Conservation (phyloP, 2,888 invertebrate genomes). For the Palloptera scutellata region DNA sequence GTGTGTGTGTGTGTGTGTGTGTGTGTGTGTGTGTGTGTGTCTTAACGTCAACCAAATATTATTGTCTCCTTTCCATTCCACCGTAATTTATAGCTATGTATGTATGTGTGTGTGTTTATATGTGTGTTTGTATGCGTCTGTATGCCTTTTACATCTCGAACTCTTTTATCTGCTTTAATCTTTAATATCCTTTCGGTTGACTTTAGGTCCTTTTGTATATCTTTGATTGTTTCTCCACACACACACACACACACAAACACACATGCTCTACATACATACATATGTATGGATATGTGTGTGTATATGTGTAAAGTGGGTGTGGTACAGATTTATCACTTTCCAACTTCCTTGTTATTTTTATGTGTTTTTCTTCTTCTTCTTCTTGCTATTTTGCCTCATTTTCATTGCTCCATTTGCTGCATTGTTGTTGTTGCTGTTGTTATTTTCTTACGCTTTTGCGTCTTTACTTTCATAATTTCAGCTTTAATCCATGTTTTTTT, state of each 20-base stretch:
- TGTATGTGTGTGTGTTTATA: slow-evolving; percentile 17
- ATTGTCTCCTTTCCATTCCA: slow-evolving; percentile 34
- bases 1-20: too few relatives aligned
- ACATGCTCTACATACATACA: background rate
- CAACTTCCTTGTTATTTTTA: slow-evolving; percentile 39
- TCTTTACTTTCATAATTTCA: slow-evolving; percentile 10
- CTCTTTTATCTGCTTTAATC: slow-evolving; percentile 20
- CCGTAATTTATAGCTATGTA: slow-evolving; percentile 28
- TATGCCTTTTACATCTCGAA: too few relatives aligned
- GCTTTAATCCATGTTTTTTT: slow-evolving; percentile 13
- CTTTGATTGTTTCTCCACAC: slow-evolving; percentile 23
- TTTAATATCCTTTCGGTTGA: slow-evolving; percentile 41
- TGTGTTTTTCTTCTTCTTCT: slow-evolving; percentile 17
- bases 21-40: too few relatives aligned
- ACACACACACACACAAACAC: slow-evolving; percentile 1
- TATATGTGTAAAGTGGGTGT: slow-evolving; percentile 17
- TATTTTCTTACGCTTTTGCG: background rate
- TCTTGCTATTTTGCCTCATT: slow-evolving; percentile 22
- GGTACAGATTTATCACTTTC: slow-evolving; percentile 54
- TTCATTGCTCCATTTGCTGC: slow-evolving; percentile 9
- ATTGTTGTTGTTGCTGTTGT: too few relatives aligned
- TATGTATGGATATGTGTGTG: slow-evolving; percentile 7
- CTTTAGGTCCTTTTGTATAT: slow-evolving; percentile 45
- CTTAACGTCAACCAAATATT: slow-evolving; percentile 10
- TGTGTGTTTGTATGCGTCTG: slow-evolving; percentile 29